phyloP scores from a whole-genome alignment of 53 echinoderm and acorn worm species.

The Holothuria leucospilota region DNA sequence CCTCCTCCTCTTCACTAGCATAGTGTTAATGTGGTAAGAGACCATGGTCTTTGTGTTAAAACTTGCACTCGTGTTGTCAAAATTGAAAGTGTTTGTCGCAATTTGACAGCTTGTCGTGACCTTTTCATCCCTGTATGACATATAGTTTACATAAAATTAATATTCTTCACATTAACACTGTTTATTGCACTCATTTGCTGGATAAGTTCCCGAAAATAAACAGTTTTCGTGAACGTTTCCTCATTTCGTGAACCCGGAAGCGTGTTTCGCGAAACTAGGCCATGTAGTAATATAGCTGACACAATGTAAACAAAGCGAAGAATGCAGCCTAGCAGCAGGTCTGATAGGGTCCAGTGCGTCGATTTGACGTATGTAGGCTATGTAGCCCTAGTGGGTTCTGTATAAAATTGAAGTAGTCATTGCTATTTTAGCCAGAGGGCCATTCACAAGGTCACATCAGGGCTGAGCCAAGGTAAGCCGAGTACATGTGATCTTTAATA shows the following conservation, averaged over 20 bases:
- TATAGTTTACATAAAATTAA: neutral
- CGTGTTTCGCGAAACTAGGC: constrained; percentile 4
- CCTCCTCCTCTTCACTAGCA: neutral
- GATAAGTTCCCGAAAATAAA: neutral
- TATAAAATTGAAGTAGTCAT: too few relatives aligned
- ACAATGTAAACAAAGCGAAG: too few relatives aligned
- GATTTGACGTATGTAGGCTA: too few relatives aligned
- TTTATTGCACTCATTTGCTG: neutral
- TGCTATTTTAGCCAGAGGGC: too few relatives aligned
- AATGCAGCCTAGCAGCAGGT: too few relatives aligned
- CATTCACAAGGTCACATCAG: too few relatives aligned
- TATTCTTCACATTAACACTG: neutral
- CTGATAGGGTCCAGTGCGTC: too few relatives aligned
- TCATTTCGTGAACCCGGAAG: neutral
- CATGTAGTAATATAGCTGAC: neutral
- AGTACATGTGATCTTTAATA: too few relatives aligned
- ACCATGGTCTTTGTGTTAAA: neutral
- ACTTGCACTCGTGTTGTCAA: neutral
- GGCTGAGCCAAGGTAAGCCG: too few relatives aligned
- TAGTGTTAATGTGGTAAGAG: neutral
- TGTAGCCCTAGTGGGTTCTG: neutral
- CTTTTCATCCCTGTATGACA: neutral
- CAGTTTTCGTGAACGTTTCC: neutral
- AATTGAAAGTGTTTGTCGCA: neutral
- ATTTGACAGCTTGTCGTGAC: neutral